A percentile compares a stretch with the other conserved stretches of the same genome.
phyloP scores from a whole-genome alignment of 2,888 invertebrate genomes.

The Microplitis deprimator region DNA sequence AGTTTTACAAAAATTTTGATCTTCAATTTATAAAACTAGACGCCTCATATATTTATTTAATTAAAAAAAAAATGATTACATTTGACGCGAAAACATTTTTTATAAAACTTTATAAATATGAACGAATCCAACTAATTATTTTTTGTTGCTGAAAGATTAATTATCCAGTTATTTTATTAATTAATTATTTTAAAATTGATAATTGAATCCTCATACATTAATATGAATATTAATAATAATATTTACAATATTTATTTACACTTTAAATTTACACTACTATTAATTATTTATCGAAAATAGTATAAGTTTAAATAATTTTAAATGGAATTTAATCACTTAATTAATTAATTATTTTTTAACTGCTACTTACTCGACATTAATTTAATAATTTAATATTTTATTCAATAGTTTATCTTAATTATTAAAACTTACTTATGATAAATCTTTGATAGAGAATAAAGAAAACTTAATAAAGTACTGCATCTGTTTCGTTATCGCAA shows the following conservation, averaged over 20 bases:
- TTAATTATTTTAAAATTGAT: conserved; percentile 10
- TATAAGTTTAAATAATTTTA: conserved; percentile 48
- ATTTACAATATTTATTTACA: conserved; percentile 53
- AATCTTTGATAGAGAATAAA: conserved; percentile 63
- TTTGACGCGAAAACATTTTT: background rate
- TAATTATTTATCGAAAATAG: conserved; percentile 34
- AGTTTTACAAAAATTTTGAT: too few species aligned
- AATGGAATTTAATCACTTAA: conserved; percentile 44
- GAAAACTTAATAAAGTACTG: conserved; percentile 49
- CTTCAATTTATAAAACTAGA: too few species aligned
- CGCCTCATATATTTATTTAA: too few species aligned
- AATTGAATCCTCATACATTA: conserved; percentile 38
- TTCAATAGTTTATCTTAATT: conserved; percentile 59
- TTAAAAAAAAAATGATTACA: too few species aligned
- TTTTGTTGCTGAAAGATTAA: background rate
- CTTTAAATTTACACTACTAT: conserved; percentile 48
- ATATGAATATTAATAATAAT: conserved; percentile 40
- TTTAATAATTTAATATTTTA: conserved; percentile 64
- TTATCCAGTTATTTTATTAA: background rate
- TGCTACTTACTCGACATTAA: conserved; percentile 41
- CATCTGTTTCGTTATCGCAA: conserved; percentile 20
- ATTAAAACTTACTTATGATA: conserved; percentile 54
- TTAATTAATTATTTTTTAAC: conserved; percentile 43
- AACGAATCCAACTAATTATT: background rate
- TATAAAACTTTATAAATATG: background rate